Base-by-base conservation (phyloP, 2,797 vertebrate species). In the Craterocephalus amniculus region DNA sequence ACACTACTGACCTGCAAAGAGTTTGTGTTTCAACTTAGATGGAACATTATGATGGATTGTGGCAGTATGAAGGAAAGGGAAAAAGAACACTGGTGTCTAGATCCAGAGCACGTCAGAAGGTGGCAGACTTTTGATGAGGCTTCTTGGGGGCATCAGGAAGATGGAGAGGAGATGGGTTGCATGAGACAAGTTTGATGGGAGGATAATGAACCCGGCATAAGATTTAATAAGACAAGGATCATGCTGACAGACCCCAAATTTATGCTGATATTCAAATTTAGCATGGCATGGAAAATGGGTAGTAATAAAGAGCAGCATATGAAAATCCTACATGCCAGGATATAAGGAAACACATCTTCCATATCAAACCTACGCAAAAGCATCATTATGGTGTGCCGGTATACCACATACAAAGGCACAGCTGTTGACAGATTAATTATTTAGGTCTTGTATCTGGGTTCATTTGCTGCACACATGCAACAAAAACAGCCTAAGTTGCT, bases 401-500 rank as follows among this genome's bases (percentile, higher is more conserved):
- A 13, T 36, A 4, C 58, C 4, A 2, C 18, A 40, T 61, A 40
- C 11, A 29, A 20, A 27, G 45, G 58, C 27, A 67, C 1, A 36
- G 51, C 7, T 67, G 40, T 68, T 52, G 18, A 20, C 43, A 31
- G 18, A 48, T 45, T 52, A 14, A 79, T 49, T 26, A 52, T 66
- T 43, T 22, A 5, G 14, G 12, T 57, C 27, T 49, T 63, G 40
- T 34, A 36, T 68, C 58, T 55, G 27, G 32, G 70, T 66, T 49
- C 0, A 45, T 59, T 57, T 52, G 4, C 66, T 56, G 58, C 11
- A 52, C 38, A 59, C 52, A 27, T 31, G 32, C 59, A 63, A 72
- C 48, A 64, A 57, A 3, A 63, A 16, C 63, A 54, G 51, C 66
- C 58, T 45, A 58, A 67, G 35, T 70, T 56, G 31, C 76, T 60